Evolutionary conservation across 2,888 invertebrate genomes (phyloP), one percentile per base, ranked within the genome.

Genomic region (Diarsia rubi): DNA sequence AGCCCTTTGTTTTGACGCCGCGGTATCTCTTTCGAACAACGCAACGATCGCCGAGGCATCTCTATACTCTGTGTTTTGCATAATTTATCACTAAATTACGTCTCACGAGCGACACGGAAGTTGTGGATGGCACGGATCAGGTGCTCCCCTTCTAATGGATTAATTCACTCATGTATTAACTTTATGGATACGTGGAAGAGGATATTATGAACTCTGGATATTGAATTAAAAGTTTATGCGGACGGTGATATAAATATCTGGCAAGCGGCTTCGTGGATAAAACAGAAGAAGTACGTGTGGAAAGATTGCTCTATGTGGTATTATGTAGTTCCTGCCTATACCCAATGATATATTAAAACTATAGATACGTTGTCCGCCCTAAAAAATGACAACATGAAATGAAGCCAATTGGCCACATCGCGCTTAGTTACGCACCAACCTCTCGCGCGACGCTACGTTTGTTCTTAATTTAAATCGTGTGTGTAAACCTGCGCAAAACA

Each of bases 141-240:
- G 75, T 84, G 82, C 63, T 69, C 27, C 62, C 82, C 57, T 59
- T 62, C 69, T 82, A 82, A 82, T 82, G 82, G 84, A 82, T 84
- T 80, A 81, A 82, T 73, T 80, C 64, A 84, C 82, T 82, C 73
- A 71, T 62, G 68, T 60, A 74, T 74, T 78, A 83, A 71, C 68
- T 83, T 83, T 54, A 59, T 71, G 69, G 62, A 69, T 69, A 45
- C 45, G 19, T 21, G 21, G 19, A 62, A 14, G 42, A 47, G 45
- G 45, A 70, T 54, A 44, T 49, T 54, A 44, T 54, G 63, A 57
- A 71, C 69, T 54, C 14, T 67, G 37, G 37, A 49, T 72, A 75
- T 79, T 72, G 49, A 72, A 69, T 82, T 81, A 72, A 52, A 82
- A 82, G 42, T 69, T 78, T 47, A n/a, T 37, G 11, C 16, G n/a